A percentile compares a stretch with the other conserved stretches of the same genome.
Conservation (phyloP, 2,888 invertebrate species). For the Lamellibrachia satsuma region DNA sequence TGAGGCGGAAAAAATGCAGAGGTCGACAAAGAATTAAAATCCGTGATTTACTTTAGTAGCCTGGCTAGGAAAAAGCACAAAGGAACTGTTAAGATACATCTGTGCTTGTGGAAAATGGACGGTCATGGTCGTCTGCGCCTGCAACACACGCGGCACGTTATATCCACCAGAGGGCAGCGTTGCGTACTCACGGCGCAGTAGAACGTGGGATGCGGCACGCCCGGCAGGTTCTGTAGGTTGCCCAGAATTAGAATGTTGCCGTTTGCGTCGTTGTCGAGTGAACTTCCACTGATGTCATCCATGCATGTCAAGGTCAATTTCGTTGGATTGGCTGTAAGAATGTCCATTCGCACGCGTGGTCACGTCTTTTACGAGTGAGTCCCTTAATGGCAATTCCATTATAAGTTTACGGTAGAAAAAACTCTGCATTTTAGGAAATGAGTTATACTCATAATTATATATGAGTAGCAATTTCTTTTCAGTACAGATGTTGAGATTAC, state of each 20-base stretch:
- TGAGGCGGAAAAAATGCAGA: too few species aligned
- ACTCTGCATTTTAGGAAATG: too few species aligned
- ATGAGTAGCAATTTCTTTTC: too few species aligned
- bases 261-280: background rate
- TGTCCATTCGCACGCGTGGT: background rate
- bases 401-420: background rate
- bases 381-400: background rate
- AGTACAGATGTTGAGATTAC: too few species aligned
- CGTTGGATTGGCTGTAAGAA: background rate
- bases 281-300: conserved; percentile 3
- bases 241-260: background rate
- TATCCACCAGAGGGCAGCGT: background rate
- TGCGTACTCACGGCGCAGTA: background rate
- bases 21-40: too few species aligned
- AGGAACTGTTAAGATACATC: too few species aligned
- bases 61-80: too few species aligned
- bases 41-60: too few species aligned
- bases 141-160: too few species aligned
- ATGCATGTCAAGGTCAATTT: background rate
- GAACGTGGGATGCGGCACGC: background rate
- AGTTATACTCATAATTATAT: too few species aligned
- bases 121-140: too few species aligned
- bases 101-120: too few species aligned
- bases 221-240: background rate
- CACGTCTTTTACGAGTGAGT: background rate